Evolutionary conservation across 2,888 invertebrate species (phyloP), one percentile per base, ranked within the genome.

Genomic region (Sinhomidia bicolor): DNA sequence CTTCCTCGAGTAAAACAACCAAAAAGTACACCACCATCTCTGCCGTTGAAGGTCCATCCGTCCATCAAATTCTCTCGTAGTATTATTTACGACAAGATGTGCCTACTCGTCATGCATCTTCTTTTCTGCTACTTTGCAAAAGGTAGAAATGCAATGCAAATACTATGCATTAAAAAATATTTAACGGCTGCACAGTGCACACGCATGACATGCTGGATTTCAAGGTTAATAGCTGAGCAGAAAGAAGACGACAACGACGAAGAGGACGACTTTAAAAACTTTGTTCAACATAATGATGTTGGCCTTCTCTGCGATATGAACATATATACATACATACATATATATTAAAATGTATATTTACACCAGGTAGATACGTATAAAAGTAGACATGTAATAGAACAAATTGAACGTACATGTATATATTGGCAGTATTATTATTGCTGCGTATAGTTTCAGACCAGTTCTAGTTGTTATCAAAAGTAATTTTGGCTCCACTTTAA

Each of bases 201-300:
- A 65, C 81, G 68, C 74, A 36, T 71, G 20, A 78, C 84, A 57
- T 62, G 54, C 84, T 85, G 84, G 84, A 85, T 85, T 85, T 85
- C 84, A 85, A 85, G 84, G 84, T 76, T 85, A 85, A 85, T 85
- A 44, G 29, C 51, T 44, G 23, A 74, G 12, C n/a, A 65, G 60
- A n/a, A 60, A 60, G 5, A 47, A 36, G 9, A 60, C 7, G 23
- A 60, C 7, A 9, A 60, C 7, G 36, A 36, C 3, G 65, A 29
- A 78, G 76, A 78, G 51, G 54, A 78, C n/a, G 32, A 12, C 29
- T 29, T 9, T 29, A 51, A 78, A 76, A 78, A 54, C 51, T 20
- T 71, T 78, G 76, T 54, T 54, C 7, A 54, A 68, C 32, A 60
- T 26, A 36, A 68, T 68, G 36, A 7, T 10, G 6, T 65, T 65